Evolutionary conservation across 1,140 invertebrate species (phyloP).

Genomic region (Mercenaria mercenaria): DNA sequence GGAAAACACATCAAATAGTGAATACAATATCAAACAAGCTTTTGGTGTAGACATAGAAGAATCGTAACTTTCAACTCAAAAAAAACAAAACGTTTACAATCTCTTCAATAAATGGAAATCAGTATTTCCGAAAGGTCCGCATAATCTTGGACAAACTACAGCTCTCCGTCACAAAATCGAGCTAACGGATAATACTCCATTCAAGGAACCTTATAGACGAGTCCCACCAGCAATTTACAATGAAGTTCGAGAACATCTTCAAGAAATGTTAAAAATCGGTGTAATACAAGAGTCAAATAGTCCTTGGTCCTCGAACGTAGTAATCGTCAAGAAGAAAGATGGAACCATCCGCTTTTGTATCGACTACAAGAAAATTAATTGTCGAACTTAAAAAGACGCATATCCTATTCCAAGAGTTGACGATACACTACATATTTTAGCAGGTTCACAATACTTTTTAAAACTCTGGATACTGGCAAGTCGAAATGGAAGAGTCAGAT

Average conservation of each 20-base stretch:
- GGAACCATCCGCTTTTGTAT: not conserved
- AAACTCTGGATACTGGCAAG: conserved; percentile 24
- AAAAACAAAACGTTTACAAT: not conserved
- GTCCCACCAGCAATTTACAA: conserved; percentile 10
- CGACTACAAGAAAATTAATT: not conserved
- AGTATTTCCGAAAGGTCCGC: not conserved
- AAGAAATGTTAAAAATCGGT: not conserved
- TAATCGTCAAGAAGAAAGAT: not conserved
- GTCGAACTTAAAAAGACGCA: not conserved
- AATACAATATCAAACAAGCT: too few relatives aligned
- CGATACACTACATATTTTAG: not conserved
- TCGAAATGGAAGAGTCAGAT: not conserved
- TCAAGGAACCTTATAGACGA: not conserved
- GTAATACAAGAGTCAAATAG: conserved; percentile 6
- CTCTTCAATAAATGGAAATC: not conserved
- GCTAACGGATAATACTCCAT: not conserved
- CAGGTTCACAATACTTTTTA: conserved; percentile 5
- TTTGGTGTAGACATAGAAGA: too few relatives aligned
- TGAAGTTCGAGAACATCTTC: conserved; percentile 39
- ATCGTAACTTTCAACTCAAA: too few relatives aligned
- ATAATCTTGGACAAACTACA: not conserved
- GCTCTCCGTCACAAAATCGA: not conserved
- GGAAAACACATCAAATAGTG: too few relatives aligned
- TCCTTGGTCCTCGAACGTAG: conserved; percentile 11
- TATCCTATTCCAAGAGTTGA: not conserved